Base-by-base conservation (phyloP, 1,140 invertebrate genomes). In the Heliconius hewitsoni region DNA sequence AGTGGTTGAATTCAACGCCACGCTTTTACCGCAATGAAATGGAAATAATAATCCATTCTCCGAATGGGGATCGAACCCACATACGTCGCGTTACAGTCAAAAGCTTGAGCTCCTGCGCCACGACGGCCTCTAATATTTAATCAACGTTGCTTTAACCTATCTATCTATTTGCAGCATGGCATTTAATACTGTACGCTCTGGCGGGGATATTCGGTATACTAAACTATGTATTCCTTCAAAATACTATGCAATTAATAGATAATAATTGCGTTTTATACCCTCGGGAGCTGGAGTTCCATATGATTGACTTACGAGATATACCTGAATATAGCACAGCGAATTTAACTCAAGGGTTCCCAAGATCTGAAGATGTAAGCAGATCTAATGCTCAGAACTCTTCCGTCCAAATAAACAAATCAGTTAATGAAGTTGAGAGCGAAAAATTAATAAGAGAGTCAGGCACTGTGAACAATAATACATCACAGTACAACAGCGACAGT, bases 201-300 rank as follows among this genome's bases (percentile, higher is more conserved):
- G 91, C 91, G 4, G 91, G 86, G n/a, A 81, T 89, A 55, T 93
- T 89, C 52, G 90, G 91, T 23, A 87, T 92, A 27, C 72, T 89
- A 19, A 94, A 94, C 79, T 94, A 92, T 80, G 83, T 90, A 16
- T 90, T 92, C 39, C 81, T 94, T 8, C 88, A 90, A 80, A 88
- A 90, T 16, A 84, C 93, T 0, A 90, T 90, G 89, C 82, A 88
- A 18, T 77, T 93, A 50, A 86, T 93, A 0, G 87, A 89, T 73
- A 82, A 90, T 76, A 86, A 91, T 76, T 94, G 93, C 76, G 81
- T 93, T 0, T 71, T 94, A 18, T 91, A 82, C 34, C 91, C 91
- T 3, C 82, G 91, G 3, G 76, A 87, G 50, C 73, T 94, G 9
- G 91, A 84, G 13, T 91, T 94, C 70, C 83, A 82, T 1, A 77